These are phyloP conservation scores for Phylloscopus trochiloides DNA, from an alignment of 2,113 vertebrate genomes.

Conservation along the genomic window DNA sequence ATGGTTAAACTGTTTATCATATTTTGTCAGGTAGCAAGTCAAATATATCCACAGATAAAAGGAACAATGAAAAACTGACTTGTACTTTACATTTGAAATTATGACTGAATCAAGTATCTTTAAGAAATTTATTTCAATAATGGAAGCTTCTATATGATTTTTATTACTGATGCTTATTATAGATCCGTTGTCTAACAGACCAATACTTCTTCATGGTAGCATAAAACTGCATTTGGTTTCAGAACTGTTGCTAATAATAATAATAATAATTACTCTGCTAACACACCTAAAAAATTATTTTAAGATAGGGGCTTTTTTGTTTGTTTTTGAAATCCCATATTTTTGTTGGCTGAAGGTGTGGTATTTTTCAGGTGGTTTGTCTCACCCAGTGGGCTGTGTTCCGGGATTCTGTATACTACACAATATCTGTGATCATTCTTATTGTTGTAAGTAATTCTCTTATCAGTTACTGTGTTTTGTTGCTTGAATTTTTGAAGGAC, in stretches of 20 bases:
- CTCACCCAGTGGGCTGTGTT: slow-evolving; percentile 94
- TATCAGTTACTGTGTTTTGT: neutral
- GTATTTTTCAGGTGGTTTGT: slow-evolving; percentile 83
- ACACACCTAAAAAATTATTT: neutral
- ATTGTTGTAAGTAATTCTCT: slow-evolving; percentile 84
- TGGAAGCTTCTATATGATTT: neutral
- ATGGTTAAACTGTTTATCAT: neutral
- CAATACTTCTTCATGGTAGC: neutral
- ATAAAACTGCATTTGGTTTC: neutral
- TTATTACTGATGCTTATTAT: neutral
- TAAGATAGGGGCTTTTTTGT: neutral
- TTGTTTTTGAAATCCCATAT: neutral
- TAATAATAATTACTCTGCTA: neutral
- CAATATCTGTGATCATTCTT: slow-evolving; percentile 85
- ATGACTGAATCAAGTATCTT: neutral
- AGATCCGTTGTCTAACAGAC: neutral
- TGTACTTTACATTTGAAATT: neutral
- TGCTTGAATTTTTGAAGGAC: neutral
- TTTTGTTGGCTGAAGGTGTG: neutral
- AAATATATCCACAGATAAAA: neutral
- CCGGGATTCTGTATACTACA: slow-evolving; percentile 94
- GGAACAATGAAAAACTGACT: neutral
- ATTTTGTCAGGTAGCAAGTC: neutral
- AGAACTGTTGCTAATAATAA: neutral
- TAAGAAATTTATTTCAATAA: neutral